Conservation (phyloP, 2,888 invertebrate species). For the Empis stercorea region DNA sequence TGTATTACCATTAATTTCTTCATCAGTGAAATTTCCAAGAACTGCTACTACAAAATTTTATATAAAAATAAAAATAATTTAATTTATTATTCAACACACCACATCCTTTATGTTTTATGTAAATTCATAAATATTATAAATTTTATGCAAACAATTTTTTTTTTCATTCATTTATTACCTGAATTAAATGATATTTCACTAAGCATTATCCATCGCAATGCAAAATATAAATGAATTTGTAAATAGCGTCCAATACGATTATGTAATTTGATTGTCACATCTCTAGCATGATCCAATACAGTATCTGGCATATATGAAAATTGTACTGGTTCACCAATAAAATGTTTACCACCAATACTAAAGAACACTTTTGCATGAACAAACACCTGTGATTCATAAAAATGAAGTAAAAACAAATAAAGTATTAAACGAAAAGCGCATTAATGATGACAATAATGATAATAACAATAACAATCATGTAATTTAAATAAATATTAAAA, state of each 20-base stretch:
- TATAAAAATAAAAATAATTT: not conserved
- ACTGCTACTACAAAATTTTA: conserved; percentile 39
- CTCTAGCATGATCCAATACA: conserved; percentile 62
- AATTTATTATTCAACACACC: not conserved
- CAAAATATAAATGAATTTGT: conserved; percentile 65
- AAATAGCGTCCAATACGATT: conserved; percentile 62
- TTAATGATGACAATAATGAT: too few relatives aligned
- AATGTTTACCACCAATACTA: conserved; percentile 58
- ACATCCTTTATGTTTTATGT: too few relatives aligned
- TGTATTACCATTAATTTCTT: conserved; percentile 37
- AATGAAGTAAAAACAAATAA: conserved; percentile 2
- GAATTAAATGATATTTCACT: conserved; percentile 76
- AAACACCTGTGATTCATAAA: conserved; percentile 50
- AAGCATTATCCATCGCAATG: conserved; percentile 70
- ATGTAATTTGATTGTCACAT: conserved; percentile 68
- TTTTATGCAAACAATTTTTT: conserved; percentile 15
- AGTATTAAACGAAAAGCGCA: not conserved
- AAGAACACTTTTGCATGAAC: conserved; percentile 64
- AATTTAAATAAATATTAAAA: too few relatives aligned
- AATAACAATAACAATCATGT: too few relatives aligned
- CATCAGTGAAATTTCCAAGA: conserved; percentile 49
- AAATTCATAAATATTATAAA: conserved; percentile 10
- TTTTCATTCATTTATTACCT: conserved; percentile 42
- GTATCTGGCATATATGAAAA: conserved; percentile 65
- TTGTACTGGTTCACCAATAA: conserved; percentile 56